Evolutionary conservation across 2,888 invertebrate genomes (phyloP).

Genomic region (Hylaea fasciaria): DNA sequence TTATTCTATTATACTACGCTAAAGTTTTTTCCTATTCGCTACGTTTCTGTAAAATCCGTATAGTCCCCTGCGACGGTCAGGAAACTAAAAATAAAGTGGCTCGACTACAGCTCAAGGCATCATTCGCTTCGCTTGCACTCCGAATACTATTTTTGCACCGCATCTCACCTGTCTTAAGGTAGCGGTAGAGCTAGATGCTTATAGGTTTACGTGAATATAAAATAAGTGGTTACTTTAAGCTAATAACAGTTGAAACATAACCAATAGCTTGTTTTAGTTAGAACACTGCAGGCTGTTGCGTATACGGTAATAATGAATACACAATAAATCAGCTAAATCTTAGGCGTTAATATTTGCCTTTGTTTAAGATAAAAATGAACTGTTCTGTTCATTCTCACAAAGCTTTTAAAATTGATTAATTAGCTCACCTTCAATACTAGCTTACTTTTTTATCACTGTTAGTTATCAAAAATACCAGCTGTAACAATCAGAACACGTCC

Average conservation of each 20-base stretch:
- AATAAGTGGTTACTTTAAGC: too few relatives aligned
- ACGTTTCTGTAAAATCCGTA: background rate
- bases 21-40: background rate
- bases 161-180: background rate
- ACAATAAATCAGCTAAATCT: too few relatives aligned
- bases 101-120: slow-evolving; percentile 15
- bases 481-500: slow-evolving; percentile 1
- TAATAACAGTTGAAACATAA: too few relatives aligned
- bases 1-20: too few relatives aligned
- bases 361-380: too few relatives aligned
- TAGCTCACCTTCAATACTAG: background rate
- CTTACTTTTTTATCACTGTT: background rate
- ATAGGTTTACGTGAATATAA: background rate
- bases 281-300: too few relatives aligned
- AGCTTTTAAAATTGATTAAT: background rate
- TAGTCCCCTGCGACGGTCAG: slow-evolving; percentile 10
- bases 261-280: too few relatives aligned
- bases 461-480: background rate
- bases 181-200: background rate
- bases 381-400: too few relatives aligned
- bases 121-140: slow-evolving; percentile 9
- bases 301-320: too few relatives aligned
- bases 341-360: too few relatives aligned
- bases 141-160: slow-evolving; percentile 17
- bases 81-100: slow-evolving; percentile 21